These are phyloP conservation scores for Torymus auratus DNA, from an alignment of 2,888 invertebrate genomes.

Conservation along the genomic window DNA sequence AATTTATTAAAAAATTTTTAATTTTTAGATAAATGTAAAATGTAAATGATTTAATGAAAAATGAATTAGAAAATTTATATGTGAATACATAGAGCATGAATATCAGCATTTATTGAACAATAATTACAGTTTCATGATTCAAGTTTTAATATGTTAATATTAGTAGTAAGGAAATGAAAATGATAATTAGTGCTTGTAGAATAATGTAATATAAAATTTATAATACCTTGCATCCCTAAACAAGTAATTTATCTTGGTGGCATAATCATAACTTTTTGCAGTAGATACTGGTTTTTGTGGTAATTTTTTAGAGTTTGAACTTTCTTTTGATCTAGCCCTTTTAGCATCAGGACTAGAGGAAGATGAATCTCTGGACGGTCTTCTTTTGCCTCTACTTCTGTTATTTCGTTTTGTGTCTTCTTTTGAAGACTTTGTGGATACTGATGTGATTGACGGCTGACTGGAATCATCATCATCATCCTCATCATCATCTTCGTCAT, in stretches of 20 bases:
- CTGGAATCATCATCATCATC: constrained; percentile 77
- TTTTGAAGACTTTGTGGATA: constrained; percentile 83
- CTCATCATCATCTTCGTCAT: constrained; percentile 50
- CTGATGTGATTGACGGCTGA: constrained; percentile 87
- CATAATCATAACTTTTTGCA: constrained; percentile 88
- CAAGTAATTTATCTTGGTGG: constrained; percentile 93
- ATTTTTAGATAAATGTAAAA: neutral
- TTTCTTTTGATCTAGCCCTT: constrained; percentile 74
- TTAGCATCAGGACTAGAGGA: constrained; percentile 75
- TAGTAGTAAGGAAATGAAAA: neutral
- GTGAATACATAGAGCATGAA: too few relatives aligned
- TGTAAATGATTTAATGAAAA: too few relatives aligned
- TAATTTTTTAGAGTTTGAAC: constrained; percentile 63
- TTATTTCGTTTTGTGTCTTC: constrained; percentile 73
- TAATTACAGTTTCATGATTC: too few relatives aligned
- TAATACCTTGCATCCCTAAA: constrained; percentile 89
- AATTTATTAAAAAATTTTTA: constrained; percentile 25
- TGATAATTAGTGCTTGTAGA: neutral
- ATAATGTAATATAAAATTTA: too few relatives aligned
- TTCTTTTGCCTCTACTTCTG: constrained; percentile 71
- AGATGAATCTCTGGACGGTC: constrained; percentile 70
- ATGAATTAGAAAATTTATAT: too few relatives aligned
- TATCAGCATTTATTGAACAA: too few relatives aligned
- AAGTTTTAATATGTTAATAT: too few relatives aligned
- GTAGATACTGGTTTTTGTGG: constrained; percentile 55